Base-by-base conservation (phyloP, 2,888 invertebrate genomes). In the Acheta domesticus region DNA sequence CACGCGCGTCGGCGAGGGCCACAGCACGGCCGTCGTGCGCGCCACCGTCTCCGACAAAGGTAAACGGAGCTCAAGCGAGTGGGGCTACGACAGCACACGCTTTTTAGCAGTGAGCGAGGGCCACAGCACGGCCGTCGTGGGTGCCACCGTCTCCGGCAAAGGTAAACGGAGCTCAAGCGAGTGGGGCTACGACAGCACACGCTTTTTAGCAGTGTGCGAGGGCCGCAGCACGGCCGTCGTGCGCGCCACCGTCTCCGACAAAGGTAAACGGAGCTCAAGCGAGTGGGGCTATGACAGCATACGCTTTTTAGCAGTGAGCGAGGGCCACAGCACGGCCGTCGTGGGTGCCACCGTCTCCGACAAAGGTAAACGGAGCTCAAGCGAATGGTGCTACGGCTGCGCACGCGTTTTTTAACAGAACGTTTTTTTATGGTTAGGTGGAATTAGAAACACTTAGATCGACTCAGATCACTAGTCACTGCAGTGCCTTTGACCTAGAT, bases 1-100 rank as follows among this genome's bases (percentile, higher is more conserved):
- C 73, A 89, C 88, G 0, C 84, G 85, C 77, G 85, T 87, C 79
- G 89, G 89, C 0, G 88, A 88, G 81, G 85, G 36, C 5, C 5
- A 36, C 0, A 36, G 36, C 36, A 36, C 36, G 5, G 36, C 36
- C 5, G 36, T 36, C 36, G 36, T 36, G 5, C 36, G 36, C 36
- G 36, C 36, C 36, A 36, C 36, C 36, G 36, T 36, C 36, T 36
- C 36, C 36, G 5, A 5, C 36, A 36, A 5, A 36, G 36, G 36
- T 36, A 5, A 36, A 36, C 36, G 0, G 5, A 3, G 5, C 5
- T 36, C 5, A 36, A 36, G 5, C 36, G 0, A 36, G 5, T 36
- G 5, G 36, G 5, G 36, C 36, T 36, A 36, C 36, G 0, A 36
- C 5, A 36, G 36, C 36, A 36, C 36, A 5, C 3, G 5, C 36